Conservation (phyloP, 2,113 vertebrate species). For the Promerops cafer region DNA sequence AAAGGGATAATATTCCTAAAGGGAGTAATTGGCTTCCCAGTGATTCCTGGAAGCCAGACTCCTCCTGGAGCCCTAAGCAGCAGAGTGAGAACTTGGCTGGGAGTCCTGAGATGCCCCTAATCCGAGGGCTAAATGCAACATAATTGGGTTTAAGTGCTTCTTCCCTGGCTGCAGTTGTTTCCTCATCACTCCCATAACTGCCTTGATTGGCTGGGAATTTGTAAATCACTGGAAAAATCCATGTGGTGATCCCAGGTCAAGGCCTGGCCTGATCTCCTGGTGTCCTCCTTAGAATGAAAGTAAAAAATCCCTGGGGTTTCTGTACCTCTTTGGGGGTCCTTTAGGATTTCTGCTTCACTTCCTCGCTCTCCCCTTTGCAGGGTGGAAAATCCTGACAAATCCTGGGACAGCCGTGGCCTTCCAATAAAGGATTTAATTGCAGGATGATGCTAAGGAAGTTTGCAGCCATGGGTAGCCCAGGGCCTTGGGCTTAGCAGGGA, state of each 20-base stretch:
- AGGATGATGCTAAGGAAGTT: not conserved
- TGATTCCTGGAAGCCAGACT: not conserved
- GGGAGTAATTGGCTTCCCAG: not conserved
- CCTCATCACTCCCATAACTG: not conserved
- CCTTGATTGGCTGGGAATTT: not conserved
- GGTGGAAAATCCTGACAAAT: not conserved
- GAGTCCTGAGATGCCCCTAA: conserved; percentile 10
- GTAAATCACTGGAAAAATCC: not conserved
- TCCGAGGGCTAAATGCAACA: not conserved
- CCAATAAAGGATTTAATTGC: not conserved
- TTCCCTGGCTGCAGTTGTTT: not conserved
- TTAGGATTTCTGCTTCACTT: not conserved
- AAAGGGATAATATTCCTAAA: not conserved
- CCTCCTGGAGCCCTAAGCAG: not conserved
- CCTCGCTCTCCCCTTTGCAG: not conserved
- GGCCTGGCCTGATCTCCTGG: not conserved
- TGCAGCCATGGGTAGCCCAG: not conserved
- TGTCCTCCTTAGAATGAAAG: not conserved
- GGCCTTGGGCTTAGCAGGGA: not conserved
- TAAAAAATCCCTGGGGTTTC: not conserved
- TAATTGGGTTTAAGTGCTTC: conserved; percentile 4
- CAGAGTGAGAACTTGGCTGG: conserved; percentile 9
- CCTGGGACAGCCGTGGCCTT: not conserved
- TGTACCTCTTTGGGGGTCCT: not conserved
- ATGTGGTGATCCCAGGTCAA: rapidly evolving